Percentiles rank a stretch among this genome's conserved stretches.
These are phyloP conservation scores for Delichon dasypus DNA, from an alignment of 2,797 vertebrate genomes.

Conservation along the genomic window DNA sequence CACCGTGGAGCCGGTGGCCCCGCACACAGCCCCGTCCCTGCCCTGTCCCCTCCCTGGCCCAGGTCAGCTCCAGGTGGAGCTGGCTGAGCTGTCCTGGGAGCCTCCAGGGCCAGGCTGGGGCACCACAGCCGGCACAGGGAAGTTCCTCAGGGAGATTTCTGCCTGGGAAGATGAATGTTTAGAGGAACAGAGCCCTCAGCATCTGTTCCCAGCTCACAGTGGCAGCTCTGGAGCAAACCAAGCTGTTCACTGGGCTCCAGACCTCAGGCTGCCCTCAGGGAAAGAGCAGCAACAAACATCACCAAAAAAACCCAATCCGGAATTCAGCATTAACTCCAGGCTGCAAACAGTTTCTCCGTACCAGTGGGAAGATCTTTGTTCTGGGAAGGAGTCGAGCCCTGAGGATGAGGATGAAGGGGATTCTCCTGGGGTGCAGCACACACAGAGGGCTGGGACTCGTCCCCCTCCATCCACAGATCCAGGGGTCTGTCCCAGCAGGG, in stretches of 20 bases:
- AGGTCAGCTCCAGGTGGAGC: background rate
- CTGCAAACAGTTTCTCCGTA: background rate
- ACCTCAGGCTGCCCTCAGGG: background rate
- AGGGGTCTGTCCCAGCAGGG: background rate
- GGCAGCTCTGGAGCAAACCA: slow-evolving; percentile 44
- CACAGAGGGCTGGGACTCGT: background rate
- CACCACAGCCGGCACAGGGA: background rate
- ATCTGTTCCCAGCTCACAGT: slow-evolving; percentile 49
- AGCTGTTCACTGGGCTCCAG: slow-evolving; percentile 49
- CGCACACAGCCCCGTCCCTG: background rate
- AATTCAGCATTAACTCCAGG: background rate
- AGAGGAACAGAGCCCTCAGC: slow-evolving; percentile 52
- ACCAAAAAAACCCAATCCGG: background rate
- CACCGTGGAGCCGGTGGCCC: accelerated
- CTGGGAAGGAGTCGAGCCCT: accelerated
- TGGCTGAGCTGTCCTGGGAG: accelerated
- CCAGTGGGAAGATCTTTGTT: background rate
- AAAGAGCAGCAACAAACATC: slow-evolving; percentile 42
- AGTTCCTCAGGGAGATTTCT: slow-evolving; percentile 21
- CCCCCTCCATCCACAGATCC: background rate
- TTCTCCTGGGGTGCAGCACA: background rate
- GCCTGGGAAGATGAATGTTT: slow-evolving; percentile 41
- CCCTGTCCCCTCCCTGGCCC: background rate
- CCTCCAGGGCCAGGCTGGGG: background rate
- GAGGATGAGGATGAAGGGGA: background rate